Evolutionary conservation across 2,888 invertebrate species (phyloP), one percentile per base, ranked within the genome.

Genomic region (Limnephilus auricula): DNA sequence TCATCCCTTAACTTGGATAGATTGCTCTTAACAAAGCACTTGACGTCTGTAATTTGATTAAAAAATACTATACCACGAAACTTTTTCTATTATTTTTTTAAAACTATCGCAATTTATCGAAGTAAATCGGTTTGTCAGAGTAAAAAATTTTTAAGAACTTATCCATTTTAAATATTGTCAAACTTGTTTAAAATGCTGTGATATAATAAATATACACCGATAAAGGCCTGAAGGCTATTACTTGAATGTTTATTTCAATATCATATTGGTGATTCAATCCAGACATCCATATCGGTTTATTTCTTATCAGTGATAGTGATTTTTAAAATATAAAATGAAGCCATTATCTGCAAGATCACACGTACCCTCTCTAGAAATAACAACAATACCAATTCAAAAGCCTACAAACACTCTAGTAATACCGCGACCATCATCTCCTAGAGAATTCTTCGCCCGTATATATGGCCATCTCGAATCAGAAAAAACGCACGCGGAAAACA

Each of bases 391-490:
- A 13, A 45, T 30, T 40, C 85, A 85, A 45, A 85, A 85, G 2
- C 32, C 78, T 30, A 90, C 78, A 83, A 91, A 65, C 65, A 88
- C 90, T 10, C n/a, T 93, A 13, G 89, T 93, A 80, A 93, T 94
- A 1, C 95, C 95, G 82, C 95, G 96, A 32, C 98, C 98, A 0
- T 98, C 98, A 15, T 98, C 98, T 0, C 98, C 98, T 91, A 96
- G 98, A 45, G 97, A 97, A 94, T 98, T 98, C 94, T 98, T 98
- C 94, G 97, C 98, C 89, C 96, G 98, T 91, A 95, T 98, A 80
- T 98, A 98, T 94, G 98, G 98, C 0, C 97, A 98, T 94, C 95
- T 98, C n/a, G 98, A 98, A 93, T 87, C 88, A 3, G 83, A 91
- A 45, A 93, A 91, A 88, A 94, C 93, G 89, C 93, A 94, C 93